These are phyloP conservation scores for Diachasma alloeum DNA, from an alignment of 1,140 invertebrate genomes.

Conservation along the genomic window DNA sequence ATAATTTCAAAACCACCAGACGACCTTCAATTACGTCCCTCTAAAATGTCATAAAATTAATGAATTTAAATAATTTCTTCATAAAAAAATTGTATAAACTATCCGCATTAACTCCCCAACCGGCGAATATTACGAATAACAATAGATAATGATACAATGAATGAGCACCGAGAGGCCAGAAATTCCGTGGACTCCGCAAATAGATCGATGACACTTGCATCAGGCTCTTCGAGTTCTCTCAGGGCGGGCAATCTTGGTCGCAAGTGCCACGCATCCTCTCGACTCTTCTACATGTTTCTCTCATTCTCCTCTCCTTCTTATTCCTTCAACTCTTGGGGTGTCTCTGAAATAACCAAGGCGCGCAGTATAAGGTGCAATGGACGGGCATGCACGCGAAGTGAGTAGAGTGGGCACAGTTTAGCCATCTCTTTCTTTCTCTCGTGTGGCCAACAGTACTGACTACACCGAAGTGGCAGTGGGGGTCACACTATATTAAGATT, in stretches of 20 bases:
- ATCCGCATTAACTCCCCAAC: no score
- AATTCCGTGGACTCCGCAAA: slow-evolving; percentile 60
- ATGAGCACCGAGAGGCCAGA: slow-evolving; percentile 47
- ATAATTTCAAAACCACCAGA: no score
- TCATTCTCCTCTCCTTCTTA: background rate
- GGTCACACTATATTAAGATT: slow-evolving; percentile 67
- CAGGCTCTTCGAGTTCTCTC: background rate
- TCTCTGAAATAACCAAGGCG: slow-evolving; percentile 61
- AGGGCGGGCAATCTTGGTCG: slow-evolving; percentile 47
- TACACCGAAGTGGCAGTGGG: slow-evolving; percentile 54
- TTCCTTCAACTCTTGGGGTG: slow-evolving; percentile 25
- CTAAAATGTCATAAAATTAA: no score
- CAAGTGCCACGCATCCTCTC: slow-evolving; percentile 15
- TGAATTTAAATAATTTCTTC: no score
- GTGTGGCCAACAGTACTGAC: background rate
- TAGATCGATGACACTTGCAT: slow-evolving; percentile 62
- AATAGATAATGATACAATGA: background rate
- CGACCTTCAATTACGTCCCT: no score
- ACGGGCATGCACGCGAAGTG: slow-evolving; percentile 42
- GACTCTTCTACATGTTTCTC: background rate
- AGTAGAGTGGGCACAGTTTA: background rate
- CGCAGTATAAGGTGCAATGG: slow-evolving; percentile 59
- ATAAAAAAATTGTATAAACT: no score
- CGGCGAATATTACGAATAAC: background rate
- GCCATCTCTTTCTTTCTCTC: background rate